Percentiles rank a stretch among this genome's conserved stretches.
Evolutionary conservation across 2,113 vertebrate species (phyloP).

Genomic region (Eidolon helvum): DNA sequence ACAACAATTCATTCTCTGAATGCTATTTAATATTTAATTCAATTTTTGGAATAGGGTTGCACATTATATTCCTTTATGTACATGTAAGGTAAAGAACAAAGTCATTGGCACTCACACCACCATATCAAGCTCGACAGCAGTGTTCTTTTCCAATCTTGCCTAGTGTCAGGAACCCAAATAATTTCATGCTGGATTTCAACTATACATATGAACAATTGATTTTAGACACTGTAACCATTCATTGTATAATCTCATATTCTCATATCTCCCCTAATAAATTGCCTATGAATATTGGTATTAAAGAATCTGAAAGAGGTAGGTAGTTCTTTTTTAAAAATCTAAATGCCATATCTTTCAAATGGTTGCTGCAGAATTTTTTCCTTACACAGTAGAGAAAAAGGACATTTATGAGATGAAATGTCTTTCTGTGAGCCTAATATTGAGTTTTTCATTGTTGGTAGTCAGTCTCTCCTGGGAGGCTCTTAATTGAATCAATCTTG

Average conservation of each 20-base stretch:
- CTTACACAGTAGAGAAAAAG: slow-evolving; percentile 22
- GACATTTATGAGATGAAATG: slow-evolving; percentile 33
- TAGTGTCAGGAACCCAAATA: neutral
- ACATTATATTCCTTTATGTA: neutral
- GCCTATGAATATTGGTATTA: slow-evolving; percentile 12
- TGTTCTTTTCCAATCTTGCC: neutral
- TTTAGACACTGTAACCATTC: neutral
- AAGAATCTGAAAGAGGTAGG: slow-evolving; percentile 22
- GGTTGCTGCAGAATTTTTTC: neutral
- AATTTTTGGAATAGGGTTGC: neutral
- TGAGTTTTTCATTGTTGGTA: slow-evolving; percentile 66
- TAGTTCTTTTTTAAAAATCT: neutral
- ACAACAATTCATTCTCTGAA: neutral
- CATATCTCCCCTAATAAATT: neutral
- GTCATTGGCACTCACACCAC: neutral
- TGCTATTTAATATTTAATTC: neutral
- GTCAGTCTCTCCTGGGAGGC: slow-evolving; percentile 47
- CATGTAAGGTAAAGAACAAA: neutral
- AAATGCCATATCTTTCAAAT: slow-evolving; percentile 34
- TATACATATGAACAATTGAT: neutral
- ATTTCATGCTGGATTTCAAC: slow-evolving; percentile 11
- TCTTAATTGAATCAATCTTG: slow-evolving; percentile 69
- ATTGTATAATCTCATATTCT: slow-evolving; percentile 29
- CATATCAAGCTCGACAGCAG: neutral
- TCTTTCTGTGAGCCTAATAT: slow-evolving; percentile 53